Conservation (phyloP, 2,797 vertebrate species). For the Numenius phaeopus region DNA sequence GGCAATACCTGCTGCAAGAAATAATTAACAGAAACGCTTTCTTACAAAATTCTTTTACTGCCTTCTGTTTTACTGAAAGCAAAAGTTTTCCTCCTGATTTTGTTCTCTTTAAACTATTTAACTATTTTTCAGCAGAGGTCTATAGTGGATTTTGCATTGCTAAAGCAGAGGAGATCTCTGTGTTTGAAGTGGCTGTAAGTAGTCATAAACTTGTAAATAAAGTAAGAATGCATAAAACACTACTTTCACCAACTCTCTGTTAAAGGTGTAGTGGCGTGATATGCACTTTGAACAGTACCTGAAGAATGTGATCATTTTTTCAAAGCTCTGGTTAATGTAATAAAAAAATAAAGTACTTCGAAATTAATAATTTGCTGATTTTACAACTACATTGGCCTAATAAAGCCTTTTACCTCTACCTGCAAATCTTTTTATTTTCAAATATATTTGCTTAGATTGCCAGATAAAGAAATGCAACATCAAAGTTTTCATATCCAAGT, state of each 20-base stretch:
- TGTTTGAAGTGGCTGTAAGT: slow-evolving; percentile 27
- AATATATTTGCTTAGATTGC: not conserved
- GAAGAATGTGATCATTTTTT: not conserved
- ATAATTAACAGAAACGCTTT: slow-evolving; percentile 68
- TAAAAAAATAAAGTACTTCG: not conserved
- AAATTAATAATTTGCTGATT: not conserved
- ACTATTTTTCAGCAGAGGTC: not conserved
- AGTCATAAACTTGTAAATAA: slow-evolving; percentile 25
- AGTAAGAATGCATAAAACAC: not conserved
- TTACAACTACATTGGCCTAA: not conserved
- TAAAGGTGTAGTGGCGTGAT: not conserved
- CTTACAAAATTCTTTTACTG: slow-evolving; percentile 52
- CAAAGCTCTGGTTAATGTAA: not conserved
- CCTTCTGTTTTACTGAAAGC: not conserved
- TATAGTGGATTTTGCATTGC: not conserved
- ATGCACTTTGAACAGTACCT: not conserved
- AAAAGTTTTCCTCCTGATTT: slow-evolving; percentile 19
- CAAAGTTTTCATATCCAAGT: not conserved
- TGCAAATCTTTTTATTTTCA: not conserved
- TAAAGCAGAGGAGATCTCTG: not conserved
- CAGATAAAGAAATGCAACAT: not conserved
- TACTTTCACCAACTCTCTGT: slow-evolving; percentile 33
- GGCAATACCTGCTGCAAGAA: slow-evolving; percentile 71
- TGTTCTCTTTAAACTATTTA: slow-evolving; percentile 19
- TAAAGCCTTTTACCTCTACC: not conserved